A percentile compares a stretch with the other conserved stretches of the same genome.
Conservation (phyloP, 2,888 invertebrate genomes). For the Heteropelma amictum region DNA sequence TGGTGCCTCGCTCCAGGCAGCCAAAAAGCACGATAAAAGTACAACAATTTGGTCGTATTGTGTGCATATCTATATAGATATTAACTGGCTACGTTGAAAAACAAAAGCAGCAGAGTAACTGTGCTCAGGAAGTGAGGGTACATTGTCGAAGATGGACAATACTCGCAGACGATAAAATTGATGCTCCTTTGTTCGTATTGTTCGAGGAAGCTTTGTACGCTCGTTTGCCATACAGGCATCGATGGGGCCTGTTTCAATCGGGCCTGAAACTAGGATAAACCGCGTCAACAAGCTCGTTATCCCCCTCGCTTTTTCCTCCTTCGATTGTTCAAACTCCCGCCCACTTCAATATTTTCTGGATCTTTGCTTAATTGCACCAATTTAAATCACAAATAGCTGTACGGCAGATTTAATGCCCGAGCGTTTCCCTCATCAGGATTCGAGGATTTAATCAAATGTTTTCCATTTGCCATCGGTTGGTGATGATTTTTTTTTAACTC, state of each 20-base stretch:
- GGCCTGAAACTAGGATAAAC: conserved; percentile 65
- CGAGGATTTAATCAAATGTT: no score
- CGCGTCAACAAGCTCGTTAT: conserved; percentile 49
- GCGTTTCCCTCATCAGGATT: no score
- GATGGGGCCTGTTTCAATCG: conserved; percentile 72
- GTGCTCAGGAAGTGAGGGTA: conserved; percentile 50
- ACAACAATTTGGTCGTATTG: not conserved
- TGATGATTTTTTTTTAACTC: no score
- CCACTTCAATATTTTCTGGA: not conserved
- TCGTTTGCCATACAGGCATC: conserved; percentile 74
- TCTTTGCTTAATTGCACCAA: conserved; percentile 2
- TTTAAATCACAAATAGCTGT: no score
- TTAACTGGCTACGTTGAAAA: not conserved
- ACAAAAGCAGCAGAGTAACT: conserved; percentile 26
- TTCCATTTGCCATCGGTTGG: no score
- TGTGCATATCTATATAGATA: not conserved
- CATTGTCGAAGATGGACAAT: conserved; percentile 76
- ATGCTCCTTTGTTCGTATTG: conserved; percentile 76
- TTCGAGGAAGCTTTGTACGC: conserved; percentile 72
- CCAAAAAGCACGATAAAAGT: conserved; percentile 12
- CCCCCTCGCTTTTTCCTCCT: no score
- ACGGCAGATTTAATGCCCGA: no score
- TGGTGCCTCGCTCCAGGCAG: not conserved
- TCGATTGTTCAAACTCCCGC: not conserved
- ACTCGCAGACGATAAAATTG: conserved; percentile 73